Conservation (phyloP, 1,140 invertebrate species). For the Drosophila mojavensis region DNA sequence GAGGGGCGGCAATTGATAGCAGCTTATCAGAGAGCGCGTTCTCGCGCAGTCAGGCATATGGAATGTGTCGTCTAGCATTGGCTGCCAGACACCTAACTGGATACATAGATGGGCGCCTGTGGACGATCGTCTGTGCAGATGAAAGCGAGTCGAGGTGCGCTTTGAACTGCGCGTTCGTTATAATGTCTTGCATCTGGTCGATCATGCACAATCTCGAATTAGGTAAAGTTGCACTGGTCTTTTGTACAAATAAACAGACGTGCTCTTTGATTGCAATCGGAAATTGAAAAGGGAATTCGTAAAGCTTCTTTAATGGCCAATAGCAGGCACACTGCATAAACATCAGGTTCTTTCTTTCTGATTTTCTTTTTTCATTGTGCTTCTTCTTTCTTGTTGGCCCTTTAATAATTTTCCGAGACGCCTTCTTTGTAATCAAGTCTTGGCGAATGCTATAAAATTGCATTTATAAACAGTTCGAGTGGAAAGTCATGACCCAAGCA, state of each 20-base stretch:
- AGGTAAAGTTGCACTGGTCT: conserved; percentile 16
- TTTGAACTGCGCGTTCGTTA: conserved; percentile 36
- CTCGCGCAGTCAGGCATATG: conserved; percentile 25
- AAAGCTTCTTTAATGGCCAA: conserved; percentile 58
- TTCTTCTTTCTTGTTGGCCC: not conserved
- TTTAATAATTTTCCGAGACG: conserved; percentile 31
- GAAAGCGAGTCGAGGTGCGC: conserved; percentile 25
- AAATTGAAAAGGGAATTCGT: conserved; percentile 52
- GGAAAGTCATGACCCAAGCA: conserved; percentile 6
- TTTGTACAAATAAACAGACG: conserved; percentile 72
- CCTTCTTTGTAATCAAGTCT: conserved; percentile 34
- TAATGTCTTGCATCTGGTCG: conserved; percentile 18
- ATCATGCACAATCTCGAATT: conserved; percentile 13
- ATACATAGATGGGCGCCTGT: not conserved
- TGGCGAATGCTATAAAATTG: conserved; percentile 37
- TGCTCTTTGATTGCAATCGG: conserved; percentile 65
- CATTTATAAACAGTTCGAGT: conserved; percentile 30
- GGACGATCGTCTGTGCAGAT: conserved; percentile 10
- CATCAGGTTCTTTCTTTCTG: conserved; percentile 20
- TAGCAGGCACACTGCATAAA: conserved; percentile 25
- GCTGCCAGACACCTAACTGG: not conserved
- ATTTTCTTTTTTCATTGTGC: conserved; percentile 12
- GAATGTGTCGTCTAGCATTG: conserved; percentile 20
- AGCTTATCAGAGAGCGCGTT: conserved; percentile 5
- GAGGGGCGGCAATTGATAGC: conserved; percentile 19